Evolutionary conservation across 2,888 invertebrate species (phyloP).

Genomic region (Torymus auratus): DNA sequence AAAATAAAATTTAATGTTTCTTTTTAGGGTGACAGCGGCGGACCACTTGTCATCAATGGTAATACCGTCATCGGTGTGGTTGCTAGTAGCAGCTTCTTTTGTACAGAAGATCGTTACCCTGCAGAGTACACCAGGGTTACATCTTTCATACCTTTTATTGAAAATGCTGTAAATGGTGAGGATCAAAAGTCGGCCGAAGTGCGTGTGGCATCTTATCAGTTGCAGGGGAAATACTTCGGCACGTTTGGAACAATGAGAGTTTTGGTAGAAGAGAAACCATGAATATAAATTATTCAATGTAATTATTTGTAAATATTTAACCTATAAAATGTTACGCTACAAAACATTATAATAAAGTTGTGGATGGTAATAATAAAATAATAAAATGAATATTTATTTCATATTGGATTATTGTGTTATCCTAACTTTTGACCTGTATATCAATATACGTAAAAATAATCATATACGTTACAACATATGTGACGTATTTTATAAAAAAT

Average conservation of each 20-base stretch:
- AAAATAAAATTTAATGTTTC: background rate
- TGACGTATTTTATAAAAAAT: too few relatives aligned
- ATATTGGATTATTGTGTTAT: too few relatives aligned
- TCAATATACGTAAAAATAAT: too few relatives aligned
- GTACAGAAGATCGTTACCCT: background rate
- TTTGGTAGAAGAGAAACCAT: background rate
- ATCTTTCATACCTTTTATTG: background rate
- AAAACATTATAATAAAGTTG: too few relatives aligned
- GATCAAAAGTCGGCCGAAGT: background rate
- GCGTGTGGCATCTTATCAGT: background rate
- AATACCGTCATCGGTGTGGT: background rate
- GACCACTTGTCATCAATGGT: background rate
- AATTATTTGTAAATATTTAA: too few relatives aligned
- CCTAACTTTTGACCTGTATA: too few relatives aligned
- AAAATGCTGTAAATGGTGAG: background rate
- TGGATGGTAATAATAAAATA: too few relatives aligned
- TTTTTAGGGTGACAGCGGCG: background rate
- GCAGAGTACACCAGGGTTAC: background rate
- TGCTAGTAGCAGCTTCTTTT: background rate
- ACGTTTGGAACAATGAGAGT: background rate
- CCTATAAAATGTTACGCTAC: too few relatives aligned
- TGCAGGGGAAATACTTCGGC: background rate
- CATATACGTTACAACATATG: too few relatives aligned
- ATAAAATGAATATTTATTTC: too few relatives aligned
- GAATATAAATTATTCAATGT: too few relatives aligned